phyloP scores from a whole-genome alignment of 2,113 vertebrate species.

The Thryonomys swinderianus region DNA sequence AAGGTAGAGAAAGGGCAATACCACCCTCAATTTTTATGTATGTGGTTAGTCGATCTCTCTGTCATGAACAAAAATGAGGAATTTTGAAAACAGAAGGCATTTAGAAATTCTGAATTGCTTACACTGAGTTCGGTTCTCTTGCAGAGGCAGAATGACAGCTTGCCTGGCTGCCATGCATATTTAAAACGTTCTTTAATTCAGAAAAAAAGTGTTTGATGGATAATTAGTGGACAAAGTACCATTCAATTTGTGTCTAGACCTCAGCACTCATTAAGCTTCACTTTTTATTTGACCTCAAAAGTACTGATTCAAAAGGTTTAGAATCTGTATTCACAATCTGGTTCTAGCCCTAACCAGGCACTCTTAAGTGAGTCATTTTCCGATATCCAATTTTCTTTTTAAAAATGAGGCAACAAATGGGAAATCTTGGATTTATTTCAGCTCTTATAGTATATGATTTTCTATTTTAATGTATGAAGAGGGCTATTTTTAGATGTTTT shows the following conservation, averaged over 20 bases:
- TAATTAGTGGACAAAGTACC: background rate
- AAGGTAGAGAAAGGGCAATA: background rate
- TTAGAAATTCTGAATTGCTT: background rate
- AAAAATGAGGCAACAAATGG: background rate
- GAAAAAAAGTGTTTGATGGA: background rate
- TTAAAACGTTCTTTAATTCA: background rate
- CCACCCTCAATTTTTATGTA: background rate
- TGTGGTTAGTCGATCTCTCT: background rate
- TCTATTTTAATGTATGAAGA: background rate
- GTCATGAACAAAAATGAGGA: background rate
- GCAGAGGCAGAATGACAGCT: background rate
- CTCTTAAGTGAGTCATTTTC: background rate
- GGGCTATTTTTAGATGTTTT: background rate
- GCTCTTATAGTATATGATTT: background rate
- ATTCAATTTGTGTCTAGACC: background rate
- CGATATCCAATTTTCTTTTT: background rate
- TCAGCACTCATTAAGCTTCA: background rate
- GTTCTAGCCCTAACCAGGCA: background rate
- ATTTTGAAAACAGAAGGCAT: background rate
- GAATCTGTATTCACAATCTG: background rate
- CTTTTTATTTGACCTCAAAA: background rate
- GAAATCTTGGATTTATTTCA: background rate
- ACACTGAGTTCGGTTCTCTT: background rate
- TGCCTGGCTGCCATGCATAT: background rate
- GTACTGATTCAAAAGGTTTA: background rate